A percentile compares a stretch with the other conserved stretches of the same genome.
Conservation (phyloP, 2,888 invertebrate genomes). For the Eilema griseolum region DNA sequence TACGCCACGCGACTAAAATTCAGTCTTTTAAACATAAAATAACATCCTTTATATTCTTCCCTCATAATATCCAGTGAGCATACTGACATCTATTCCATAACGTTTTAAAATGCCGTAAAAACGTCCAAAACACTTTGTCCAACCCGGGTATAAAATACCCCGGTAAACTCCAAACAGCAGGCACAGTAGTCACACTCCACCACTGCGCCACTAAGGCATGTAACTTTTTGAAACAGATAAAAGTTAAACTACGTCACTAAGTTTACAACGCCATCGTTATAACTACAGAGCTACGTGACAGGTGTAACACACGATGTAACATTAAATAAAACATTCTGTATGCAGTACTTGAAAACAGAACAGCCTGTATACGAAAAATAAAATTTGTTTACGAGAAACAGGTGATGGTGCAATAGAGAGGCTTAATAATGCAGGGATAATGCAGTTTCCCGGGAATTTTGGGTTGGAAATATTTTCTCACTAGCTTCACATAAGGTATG, state of each 20-base stretch:
- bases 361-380: slow-evolving; percentile 40
- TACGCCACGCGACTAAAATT: too few species aligned
- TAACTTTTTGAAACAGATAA: slow-evolving; percentile 22
- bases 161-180: neutral
- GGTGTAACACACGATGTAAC: slow-evolving; percentile 30
- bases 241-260: slow-evolving; percentile 23
- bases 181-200: neutral
- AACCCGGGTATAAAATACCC: too few species aligned
- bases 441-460: slow-evolving; percentile 31
- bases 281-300: slow-evolving; percentile 37
- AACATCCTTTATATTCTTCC: too few species aligned
- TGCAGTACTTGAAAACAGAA: slow-evolving; percentile 29
- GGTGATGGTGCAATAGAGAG: slow-evolving; percentile 33
- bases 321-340: slow-evolving; percentile 35
- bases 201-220: neutral
- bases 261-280: slow-evolving; percentile 24
- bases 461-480: slow-evolving; percentile 19
- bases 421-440: slow-evolving; percentile 49
- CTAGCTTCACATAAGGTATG: slow-evolving; percentile 12
- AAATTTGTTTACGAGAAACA: slow-evolving; percentile 45
- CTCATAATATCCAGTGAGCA: neutral
- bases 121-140: too few species aligned
- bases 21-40: too few species aligned
- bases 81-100: neutral
- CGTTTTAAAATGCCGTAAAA: neutral